Conservation (phyloP, 1,140 invertebrate species). For the Musca domestica region DNA sequence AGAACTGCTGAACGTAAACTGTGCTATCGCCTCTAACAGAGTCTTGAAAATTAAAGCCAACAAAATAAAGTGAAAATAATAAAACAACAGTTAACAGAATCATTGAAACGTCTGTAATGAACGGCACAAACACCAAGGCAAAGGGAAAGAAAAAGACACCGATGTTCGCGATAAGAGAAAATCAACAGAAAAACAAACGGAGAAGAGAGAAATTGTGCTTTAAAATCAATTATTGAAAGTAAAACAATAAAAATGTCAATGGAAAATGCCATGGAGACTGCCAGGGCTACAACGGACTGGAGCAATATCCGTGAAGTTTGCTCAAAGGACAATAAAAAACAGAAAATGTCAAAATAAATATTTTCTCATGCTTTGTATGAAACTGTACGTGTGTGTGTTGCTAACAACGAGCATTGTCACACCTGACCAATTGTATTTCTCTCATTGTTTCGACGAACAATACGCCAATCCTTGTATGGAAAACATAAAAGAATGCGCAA, state of each 20-base stretch:
- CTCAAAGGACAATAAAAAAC: conserved; percentile 11
- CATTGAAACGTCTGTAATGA: too few relatives aligned
- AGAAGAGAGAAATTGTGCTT: not conserved
- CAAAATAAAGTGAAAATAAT: too few relatives aligned
- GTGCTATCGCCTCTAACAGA: too few relatives aligned
- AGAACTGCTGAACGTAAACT: too few relatives aligned
- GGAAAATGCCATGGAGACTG: not conserved
- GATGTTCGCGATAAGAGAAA: too few relatives aligned
- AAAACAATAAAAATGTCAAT: conserved; percentile 15
- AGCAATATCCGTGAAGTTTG: not conserved
- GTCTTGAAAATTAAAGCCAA: too few relatives aligned
- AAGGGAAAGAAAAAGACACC: too few relatives aligned
- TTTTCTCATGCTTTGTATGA: not conserved
- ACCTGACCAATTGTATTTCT: conserved; percentile 8
- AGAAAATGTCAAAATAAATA: conserved; percentile 17
- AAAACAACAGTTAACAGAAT: too few relatives aligned
- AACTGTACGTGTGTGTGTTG: too few relatives aligned
- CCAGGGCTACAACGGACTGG: not conserved
- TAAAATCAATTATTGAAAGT: conserved; percentile 16
- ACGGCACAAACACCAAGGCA: too few relatives aligned
- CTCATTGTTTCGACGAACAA: too few relatives aligned
- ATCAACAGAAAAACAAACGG: not conserved
- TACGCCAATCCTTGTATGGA: not conserved
- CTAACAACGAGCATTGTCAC: not conserved
- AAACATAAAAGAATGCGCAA: not conserved